Evolutionary conservation across 2,797 vertebrate species (phyloP).

Genomic region (Trachurus trachurus): DNA sequence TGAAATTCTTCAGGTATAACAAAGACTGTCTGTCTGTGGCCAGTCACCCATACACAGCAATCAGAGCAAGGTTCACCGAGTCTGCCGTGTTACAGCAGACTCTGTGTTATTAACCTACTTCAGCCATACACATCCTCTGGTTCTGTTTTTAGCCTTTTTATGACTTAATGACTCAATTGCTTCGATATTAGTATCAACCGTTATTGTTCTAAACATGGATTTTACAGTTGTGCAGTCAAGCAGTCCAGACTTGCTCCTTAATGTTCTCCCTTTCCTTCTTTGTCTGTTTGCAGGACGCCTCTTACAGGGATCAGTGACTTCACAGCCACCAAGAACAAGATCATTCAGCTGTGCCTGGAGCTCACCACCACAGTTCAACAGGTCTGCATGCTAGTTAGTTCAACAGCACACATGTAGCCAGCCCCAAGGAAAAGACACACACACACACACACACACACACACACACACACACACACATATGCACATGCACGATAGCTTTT

Average conservation of each 20-base stretch:
- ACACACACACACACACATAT: constrained; percentile 34
- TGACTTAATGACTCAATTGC: neutral
- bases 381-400: constrained; percentile 85
- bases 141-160: constrained; percentile 4
- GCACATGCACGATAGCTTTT: constrained; percentile 54
- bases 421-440: constrained; percentile 33
- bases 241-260: constrained; percentile 11
- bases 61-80: constrained; percentile 40
- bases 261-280: constrained; percentile 52
- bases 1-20: constrained; percentile 38
- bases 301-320: constrained; percentile 98
- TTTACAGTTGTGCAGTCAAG: neutral
- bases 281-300: constrained; percentile 88
- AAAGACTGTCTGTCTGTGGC: constrained; percentile 37
- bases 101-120: constrained; percentile 23
- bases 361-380: constrained; percentile 98
- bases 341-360: constrained; percentile 98
- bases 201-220: neutral
- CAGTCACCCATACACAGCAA: constrained; percentile 44
- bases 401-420: constrained; percentile 45
- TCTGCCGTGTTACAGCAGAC: constrained; percentile 35
- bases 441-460: constrained; percentile 44
- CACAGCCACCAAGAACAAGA: constrained; percentile 97
- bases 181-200: neutral
- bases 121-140: constrained; percentile 10